These are phyloP conservation scores for Semaprochilodus insignis DNA, from an alignment of 2,797 vertebrate genomes.

Conservation along the genomic window DNA sequence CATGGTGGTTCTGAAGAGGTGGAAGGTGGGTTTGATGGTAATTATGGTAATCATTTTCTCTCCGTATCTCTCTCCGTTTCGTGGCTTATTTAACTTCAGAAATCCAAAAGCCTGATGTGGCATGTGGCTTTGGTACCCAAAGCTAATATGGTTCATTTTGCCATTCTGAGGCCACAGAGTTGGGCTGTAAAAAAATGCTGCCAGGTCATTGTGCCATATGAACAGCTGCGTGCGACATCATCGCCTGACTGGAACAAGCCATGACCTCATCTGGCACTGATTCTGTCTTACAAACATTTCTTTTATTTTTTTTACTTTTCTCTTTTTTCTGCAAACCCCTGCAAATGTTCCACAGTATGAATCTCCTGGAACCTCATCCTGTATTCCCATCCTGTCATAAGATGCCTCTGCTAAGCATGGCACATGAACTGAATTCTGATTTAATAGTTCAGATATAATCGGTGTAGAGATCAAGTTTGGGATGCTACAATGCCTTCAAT, in stretches of 20 bases:
- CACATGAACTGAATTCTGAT: too few relatives aligned
- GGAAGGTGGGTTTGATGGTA: constrained; percentile 29
- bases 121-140: constrained; percentile 7
- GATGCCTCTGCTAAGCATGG: background rate
- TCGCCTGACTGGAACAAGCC: constrained; percentile 26
- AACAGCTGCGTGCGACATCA: constrained; percentile 48
- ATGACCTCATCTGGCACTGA: constrained; percentile 41
- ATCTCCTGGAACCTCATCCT: background rate
- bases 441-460: background rate
- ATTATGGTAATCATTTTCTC: constrained; percentile 20
- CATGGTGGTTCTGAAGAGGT: constrained; percentile 48
- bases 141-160: background rate
- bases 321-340: background rate
- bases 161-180: background rate
- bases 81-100: background rate
- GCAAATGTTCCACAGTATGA: background rate
- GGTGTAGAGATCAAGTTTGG: too few relatives aligned
- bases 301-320: background rate
- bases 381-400: background rate
- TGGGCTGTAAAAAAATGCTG: constrained; percentile 1
- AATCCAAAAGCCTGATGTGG: background rate
- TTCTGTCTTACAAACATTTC: constrained; percentile 1
- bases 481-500: too few relatives aligned
- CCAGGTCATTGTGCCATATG: constrained; percentile 12
- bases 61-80: constrained; percentile 24